These are phyloP conservation scores for Hippotragus niger DNA, from an alignment of 2,113 vertebrate genomes.

Conservation along the genomic window DNA sequence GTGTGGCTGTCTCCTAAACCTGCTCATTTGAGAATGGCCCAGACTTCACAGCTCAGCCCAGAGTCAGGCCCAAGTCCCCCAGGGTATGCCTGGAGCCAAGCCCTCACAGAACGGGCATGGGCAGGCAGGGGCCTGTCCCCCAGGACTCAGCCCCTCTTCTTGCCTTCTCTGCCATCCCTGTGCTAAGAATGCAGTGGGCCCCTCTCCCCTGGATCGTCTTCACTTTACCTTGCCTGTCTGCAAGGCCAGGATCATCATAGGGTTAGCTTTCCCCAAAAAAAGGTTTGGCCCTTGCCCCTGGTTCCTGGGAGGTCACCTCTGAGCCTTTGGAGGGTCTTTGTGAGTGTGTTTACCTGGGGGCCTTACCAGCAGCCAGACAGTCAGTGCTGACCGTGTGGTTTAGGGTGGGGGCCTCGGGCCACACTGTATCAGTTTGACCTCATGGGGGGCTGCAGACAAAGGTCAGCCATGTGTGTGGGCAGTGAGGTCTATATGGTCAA, in stretches of 20 bases:
- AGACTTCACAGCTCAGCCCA: neutral
- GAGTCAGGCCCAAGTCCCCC: too few species aligned
- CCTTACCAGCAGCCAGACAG: neutral
- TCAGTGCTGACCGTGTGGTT: neutral
- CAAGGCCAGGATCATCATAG: accelerated
- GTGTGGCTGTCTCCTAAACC: accelerated
- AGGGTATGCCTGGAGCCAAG: neutral
- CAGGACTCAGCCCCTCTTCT: neutral
- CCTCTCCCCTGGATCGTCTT: neutral
- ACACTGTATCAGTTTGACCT: accelerated
- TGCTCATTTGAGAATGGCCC: neutral
- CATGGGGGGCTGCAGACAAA: neutral
- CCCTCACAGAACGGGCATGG: accelerated
- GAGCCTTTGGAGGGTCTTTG: neutral
- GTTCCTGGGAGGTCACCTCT: neutral
- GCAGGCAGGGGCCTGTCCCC: neutral
- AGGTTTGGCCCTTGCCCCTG: neutral
- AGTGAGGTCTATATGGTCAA: neutral
- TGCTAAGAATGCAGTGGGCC: neutral
- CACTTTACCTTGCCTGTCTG: accelerated
- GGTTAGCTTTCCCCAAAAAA: accelerated
- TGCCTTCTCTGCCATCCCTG: neutral
- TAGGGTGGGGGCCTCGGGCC: accelerated
- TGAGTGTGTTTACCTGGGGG: too few species aligned
- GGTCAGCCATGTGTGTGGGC: accelerated